These are phyloP conservation scores for Brachionus plicatilis DNA, from an alignment of 1,140 invertebrate genomes.

Conservation along the genomic window DNA sequence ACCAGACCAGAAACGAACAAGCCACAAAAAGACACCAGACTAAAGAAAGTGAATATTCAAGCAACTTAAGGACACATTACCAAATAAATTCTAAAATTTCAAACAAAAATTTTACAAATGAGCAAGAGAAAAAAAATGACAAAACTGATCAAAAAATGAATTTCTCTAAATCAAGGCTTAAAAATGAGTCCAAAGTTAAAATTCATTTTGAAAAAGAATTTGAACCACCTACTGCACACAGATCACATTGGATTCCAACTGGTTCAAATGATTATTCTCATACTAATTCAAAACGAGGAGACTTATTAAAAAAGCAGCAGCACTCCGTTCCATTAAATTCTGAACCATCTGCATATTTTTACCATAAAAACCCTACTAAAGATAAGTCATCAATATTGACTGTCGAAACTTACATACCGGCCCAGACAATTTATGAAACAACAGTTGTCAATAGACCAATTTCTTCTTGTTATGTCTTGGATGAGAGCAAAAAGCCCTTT, in stretches of 20 bases:
- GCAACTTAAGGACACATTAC: background rate
- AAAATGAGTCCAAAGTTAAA: background rate
- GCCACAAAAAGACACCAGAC: background rate
- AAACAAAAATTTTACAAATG: background rate
- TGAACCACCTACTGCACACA: background rate
- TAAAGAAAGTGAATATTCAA: background rate
- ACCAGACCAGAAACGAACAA: background rate
- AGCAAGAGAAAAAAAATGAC: background rate
- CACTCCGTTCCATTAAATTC: background rate
- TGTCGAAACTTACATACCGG: background rate
- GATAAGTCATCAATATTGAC: background rate
- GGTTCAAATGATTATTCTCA: constrained; percentile 2
- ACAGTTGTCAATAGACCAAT: background rate
- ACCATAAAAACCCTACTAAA: background rate
- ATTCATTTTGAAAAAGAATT: background rate
- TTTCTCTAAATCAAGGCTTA: background rate
- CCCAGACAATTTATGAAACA: background rate
- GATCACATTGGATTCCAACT: background rate
- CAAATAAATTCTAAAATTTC: background rate
- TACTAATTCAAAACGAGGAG: background rate
- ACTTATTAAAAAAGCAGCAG: background rate
- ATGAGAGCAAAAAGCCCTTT: background rate
- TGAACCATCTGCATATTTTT: background rate
- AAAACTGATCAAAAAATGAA: background rate
- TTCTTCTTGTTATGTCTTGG: background rate